These are phyloP conservation scores for Aplodontia rufa DNA, from an alignment of 2,113 vertebrate species.

Conservation along the genomic window DNA sequence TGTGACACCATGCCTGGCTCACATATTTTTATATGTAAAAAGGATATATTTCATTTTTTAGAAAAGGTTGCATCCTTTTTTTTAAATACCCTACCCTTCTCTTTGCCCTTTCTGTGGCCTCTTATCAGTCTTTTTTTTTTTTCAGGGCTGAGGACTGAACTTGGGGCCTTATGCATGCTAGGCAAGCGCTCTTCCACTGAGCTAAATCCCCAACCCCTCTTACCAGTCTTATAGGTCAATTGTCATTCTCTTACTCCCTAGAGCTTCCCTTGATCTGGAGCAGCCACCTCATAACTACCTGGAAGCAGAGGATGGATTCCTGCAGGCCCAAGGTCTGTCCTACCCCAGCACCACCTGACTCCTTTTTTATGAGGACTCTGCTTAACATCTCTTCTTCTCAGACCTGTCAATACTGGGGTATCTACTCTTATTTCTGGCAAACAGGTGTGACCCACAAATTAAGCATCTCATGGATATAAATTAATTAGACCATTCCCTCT, in stretches of 20 bases:
- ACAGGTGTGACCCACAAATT: background rate
- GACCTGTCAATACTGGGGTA: fast-evolving
- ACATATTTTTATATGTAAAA: background rate
- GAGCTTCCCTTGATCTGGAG: background rate
- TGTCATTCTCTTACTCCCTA: background rate
- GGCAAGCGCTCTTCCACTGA: too few relatives aligned
- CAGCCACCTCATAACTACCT: background rate
- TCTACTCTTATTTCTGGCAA: background rate
- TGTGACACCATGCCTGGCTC: too few relatives aligned
- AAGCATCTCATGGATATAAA: background rate
- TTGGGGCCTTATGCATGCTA: too few relatives aligned
- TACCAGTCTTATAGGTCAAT: background rate
- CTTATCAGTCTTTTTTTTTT: background rate
- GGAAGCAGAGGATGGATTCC: too few relatives aligned
- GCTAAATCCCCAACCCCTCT: too few relatives aligned
- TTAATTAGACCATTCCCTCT: background rate
- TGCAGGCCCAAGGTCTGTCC: background rate
- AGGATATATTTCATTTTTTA: background rate
- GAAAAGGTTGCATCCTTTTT: background rate
- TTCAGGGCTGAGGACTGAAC: too few relatives aligned
- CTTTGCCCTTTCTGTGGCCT: background rate
- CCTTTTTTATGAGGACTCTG: too few relatives aligned
- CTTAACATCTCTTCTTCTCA: background rate
- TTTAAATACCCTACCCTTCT: background rate
- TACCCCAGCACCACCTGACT: background rate